Conservation (phyloP, 2,113 vertebrate species). For the Plecturocebus donacophilus region DNA sequence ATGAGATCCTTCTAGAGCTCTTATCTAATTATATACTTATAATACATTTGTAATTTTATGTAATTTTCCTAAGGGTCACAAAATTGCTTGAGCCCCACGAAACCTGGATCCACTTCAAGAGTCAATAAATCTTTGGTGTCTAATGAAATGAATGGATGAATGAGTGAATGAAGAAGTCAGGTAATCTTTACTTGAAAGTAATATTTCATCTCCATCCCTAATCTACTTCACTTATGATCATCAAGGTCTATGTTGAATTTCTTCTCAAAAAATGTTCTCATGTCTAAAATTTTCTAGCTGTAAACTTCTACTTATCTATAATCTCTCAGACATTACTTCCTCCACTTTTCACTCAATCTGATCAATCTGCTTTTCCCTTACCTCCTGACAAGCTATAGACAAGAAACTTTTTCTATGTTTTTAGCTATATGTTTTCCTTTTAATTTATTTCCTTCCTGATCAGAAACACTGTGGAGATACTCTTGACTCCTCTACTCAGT, state of each 20-base stretch:
- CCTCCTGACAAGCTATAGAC: neutral
- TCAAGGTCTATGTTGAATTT: neutral
- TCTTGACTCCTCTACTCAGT: neutral
- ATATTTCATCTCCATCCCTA: neutral
- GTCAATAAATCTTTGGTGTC: neutral
- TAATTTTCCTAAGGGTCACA: neutral
- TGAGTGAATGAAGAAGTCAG: neutral
- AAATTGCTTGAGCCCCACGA: neutral
- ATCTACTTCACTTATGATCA: neutral
- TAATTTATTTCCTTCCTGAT: neutral
- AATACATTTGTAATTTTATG: neutral
- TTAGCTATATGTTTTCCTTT: neutral
- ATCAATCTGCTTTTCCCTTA: neutral
- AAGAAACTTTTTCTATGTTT: neutral
- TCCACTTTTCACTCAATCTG: neutral
- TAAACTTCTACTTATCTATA: neutral
- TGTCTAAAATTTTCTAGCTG: neutral
- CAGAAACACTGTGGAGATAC: neutral
- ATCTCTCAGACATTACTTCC: neutral
- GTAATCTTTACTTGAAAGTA: neutral
- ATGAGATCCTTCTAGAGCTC: neutral
- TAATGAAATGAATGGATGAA: neutral
- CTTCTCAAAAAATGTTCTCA: neutral
- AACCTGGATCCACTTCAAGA: neutral
- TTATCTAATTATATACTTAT: neutral